Evolutionary conservation across 2,797 vertebrate species (phyloP), one percentile per base, ranked within the genome.

Genomic region (Gadopsis marmoratus): DNA sequence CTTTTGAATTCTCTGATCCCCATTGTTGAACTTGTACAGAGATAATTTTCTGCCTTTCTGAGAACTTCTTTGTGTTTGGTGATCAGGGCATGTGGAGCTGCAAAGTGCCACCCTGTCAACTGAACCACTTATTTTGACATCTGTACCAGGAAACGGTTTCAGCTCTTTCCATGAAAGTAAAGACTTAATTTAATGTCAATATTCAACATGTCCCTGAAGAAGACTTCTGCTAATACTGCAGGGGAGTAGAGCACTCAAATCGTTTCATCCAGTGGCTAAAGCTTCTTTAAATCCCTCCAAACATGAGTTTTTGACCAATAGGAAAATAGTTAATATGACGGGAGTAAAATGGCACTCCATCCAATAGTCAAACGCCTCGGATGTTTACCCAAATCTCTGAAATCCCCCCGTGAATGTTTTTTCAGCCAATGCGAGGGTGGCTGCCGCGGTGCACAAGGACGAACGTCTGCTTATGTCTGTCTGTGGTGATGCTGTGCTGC

Each of bases 241-340:
- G 76, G 31, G 65, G 70, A 86, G 85, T 70, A 41, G 60, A 88
- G 75, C 86, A 78, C 86, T 90, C 85, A 91, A 89, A 89, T 85
- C 31, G 66, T 82, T 91, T 91, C 85, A 92, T 88, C 91, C 86
- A 89, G 86, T 78, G 61, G 91, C 84, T 87, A 90, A 93, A 94
- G 85, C 88, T 91, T 88, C 78, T 84, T 87, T 87, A 91, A 92
- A 93, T 93, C 90, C 86, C 73, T 84, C 71, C 79, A 91, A 92
- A 91, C 88, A 92, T 85, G 86, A 85, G 76, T 75, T 86, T 88
- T 80, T 72, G 81, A 91, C 92, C 86, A 93, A 93, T 91, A 74
- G 87, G 79, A 86, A 87, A 79, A 81, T 74, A 79, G 76, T 89
- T 89, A 82, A 90, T 86, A 86, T 76, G 74, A 82, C 55, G 31